Conservation (phyloP, 2,888 invertebrate species). For the Trissolcus japonicus region DNA sequence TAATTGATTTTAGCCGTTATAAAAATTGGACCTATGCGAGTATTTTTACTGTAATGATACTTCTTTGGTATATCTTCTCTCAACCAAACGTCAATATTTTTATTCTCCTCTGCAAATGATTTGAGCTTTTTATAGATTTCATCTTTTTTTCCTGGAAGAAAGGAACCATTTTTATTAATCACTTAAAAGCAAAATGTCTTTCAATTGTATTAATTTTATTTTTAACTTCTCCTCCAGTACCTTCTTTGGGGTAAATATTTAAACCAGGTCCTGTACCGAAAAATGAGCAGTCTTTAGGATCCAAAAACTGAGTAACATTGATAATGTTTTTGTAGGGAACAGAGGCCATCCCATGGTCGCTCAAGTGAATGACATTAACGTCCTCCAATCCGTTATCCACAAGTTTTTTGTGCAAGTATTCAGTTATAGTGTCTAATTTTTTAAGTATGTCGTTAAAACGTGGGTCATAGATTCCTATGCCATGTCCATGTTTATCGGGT, state of each 20-base stretch:
- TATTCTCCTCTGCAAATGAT: conserved; percentile 72
- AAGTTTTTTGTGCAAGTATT: conserved; percentile 80
- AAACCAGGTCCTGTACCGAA: conserved; percentile 79
- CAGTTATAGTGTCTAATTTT: conserved; percentile 78
- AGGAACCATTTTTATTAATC: conserved; percentile 65
- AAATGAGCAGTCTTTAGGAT: conserved; percentile 76
- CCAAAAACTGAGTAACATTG: conserved; percentile 78
- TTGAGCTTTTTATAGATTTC: conserved; percentile 77
- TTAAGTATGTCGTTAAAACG: conserved; percentile 74
- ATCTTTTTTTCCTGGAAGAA: conserved; percentile 75
- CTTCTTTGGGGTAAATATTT: conserved; percentile 80
- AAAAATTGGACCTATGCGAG: conserved; percentile 80
- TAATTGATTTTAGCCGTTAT: conserved; percentile 81
- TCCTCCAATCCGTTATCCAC: conserved; percentile 77
- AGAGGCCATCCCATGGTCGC: conserved; percentile 85
- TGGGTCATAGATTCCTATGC: conserved; percentile 78
- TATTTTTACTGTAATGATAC: conserved; percentile 81
- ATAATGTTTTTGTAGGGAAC: conserved; percentile 79
- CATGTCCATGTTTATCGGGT: conserved; percentile 82
- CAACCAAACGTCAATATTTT: conserved; percentile 79
- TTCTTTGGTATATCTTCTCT: conserved; percentile 79
- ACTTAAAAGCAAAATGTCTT: not conserved
- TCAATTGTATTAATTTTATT: not conserved
- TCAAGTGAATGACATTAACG: conserved; percentile 82
- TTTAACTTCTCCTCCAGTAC: conserved; percentile 67